Conservation (phyloP, 92 coral and sea anemone genomes). For the Phymanthus crucifer region DNA sequence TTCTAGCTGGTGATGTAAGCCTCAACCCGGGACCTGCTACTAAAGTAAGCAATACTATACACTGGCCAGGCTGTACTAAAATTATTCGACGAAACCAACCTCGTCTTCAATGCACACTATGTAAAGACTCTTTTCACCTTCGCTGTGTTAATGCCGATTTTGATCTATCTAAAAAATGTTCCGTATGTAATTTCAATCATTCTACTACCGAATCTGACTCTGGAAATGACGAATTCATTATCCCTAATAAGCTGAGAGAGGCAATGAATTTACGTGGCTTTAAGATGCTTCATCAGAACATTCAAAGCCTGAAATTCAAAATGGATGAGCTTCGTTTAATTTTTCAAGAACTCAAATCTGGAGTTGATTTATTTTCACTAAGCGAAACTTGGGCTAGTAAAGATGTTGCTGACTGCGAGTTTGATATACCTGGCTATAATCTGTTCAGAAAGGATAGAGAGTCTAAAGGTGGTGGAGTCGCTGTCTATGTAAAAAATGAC, state of each 20-base stretch:
- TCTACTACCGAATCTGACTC: no score
- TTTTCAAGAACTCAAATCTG: background rate
- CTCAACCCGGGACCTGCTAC: no score
- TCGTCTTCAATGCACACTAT: no score
- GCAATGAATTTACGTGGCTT: slow-evolving; percentile 23
- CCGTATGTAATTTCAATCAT: no score
- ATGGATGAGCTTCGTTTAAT: background rate
- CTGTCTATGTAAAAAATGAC: slow-evolving; percentile 28
- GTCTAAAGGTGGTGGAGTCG: slow-evolving; percentile 38
- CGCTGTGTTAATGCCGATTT: no score
- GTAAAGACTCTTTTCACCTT: no score
- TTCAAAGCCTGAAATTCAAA: background rate
- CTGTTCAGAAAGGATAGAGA: slow-evolving; percentile 17
- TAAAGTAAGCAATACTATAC: no score
- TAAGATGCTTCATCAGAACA: slow-evolving; percentile 34
- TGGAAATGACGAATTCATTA: no score
- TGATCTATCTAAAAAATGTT: no score
- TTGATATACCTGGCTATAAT: background rate
- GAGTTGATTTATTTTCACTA: background rate
- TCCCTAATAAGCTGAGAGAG: slow-evolving; percentile 10
- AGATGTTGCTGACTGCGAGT: background rate
- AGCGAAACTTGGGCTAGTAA: background rate
- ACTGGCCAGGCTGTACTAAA: no score
- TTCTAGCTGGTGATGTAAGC: no score
- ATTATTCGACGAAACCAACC: no score